Evolutionary conservation across 2,888 invertebrate species (phyloP), one percentile per base, ranked within the genome.

Genomic region (Drosophila colorata): DNA sequence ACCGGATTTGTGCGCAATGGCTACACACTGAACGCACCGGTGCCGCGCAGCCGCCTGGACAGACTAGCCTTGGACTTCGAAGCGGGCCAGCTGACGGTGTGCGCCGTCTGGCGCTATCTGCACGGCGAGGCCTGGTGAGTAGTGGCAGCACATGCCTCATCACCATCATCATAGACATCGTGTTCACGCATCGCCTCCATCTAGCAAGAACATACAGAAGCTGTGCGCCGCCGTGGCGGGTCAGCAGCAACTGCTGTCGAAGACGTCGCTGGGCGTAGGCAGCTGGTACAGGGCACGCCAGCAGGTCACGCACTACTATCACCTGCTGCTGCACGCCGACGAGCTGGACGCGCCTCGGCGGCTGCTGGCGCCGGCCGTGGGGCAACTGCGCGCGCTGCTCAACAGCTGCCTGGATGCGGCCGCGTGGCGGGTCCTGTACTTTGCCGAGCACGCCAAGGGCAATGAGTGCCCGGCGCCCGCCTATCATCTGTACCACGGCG

Each of bases 401-500:
- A 90, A 90, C 61, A 80, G 78, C 31, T 82, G 87, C 46, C 68
- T 88, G 35, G 84, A 83, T 33, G 57, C 60, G 33, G 87, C 89
- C 3, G 68, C 80, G 3, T 86, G 90, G 74, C 90, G 91, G 41
- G 47, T 74, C 0, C 63, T 92, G 0, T 90, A 90, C 46, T 88
- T 87, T 49, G 90, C 91, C 3, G 90, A 91, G 65, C 87, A 86
- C 41, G 74, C 61, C 33, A 90, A 90, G 35, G 92, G 91, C 0
- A 92, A 92, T 59, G 89, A 91, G 20, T 91, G 91, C 40, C 85
- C 83, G 43, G 78, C 90, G 2, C 84, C 92, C 6, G 87, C 90
- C 2, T 92, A 92, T 84, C 92, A 92, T 60, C 74, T 92, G 4
- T 81, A 92, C 4, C 92, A 92, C 60, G 92, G 92, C 2, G 69